phyloP scores from a whole-genome alignment of 2,113 vertebrate species.

The Felis catus region DNA sequence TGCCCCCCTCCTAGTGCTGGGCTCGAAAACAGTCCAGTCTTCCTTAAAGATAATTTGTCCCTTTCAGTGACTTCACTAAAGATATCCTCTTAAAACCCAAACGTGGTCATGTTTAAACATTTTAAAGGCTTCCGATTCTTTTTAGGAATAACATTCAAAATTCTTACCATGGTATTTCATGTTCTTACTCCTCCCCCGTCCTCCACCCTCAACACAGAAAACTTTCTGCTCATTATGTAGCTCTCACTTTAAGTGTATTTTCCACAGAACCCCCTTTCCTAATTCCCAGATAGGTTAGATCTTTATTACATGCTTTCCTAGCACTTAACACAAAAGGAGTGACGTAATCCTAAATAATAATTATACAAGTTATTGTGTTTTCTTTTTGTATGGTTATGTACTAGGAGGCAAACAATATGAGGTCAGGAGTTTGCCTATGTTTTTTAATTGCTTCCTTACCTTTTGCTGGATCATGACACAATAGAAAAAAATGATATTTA shows the following conservation, averaged over 20 bases:
- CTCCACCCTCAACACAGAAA: background rate
- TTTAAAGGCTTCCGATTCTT: background rate
- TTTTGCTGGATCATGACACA: background rate
- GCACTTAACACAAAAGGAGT: background rate
- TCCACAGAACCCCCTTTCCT: background rate
- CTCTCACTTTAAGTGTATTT: slow-evolving; percentile 6
- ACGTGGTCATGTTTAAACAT: background rate
- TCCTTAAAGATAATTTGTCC: background rate
- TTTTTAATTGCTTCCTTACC: background rate
- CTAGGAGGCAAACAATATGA: background rate
- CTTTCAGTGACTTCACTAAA: background rate
- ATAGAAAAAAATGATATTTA: background rate
- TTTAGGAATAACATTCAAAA: background rate
- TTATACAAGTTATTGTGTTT: background rate
- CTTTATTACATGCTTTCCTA: background rate
- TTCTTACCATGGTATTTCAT: background rate
- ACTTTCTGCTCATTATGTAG: background rate
- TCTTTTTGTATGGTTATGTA: background rate
- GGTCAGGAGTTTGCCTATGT: background rate
- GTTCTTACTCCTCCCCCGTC: background rate
- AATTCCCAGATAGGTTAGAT: background rate
- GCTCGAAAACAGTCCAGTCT: background rate
- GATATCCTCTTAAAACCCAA: background rate
- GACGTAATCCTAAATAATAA: background rate
- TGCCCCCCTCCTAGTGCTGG: background rate